Evolutionary conservation across 2,888 invertebrate genomes (phyloP).

Genomic region (Rapana venosa): DNA sequence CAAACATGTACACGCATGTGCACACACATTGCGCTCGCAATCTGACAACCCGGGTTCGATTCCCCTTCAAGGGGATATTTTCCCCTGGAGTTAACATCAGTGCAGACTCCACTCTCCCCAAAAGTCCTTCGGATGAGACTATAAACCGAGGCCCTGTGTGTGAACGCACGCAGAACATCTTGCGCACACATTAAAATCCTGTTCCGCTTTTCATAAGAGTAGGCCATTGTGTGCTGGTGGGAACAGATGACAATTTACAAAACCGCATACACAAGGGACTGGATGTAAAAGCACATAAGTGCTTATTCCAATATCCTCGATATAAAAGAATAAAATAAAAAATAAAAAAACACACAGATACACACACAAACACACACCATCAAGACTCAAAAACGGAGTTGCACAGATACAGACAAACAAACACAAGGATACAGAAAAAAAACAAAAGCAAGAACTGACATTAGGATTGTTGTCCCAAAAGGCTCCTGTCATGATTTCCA

Average conservation of each 20-base stretch:
- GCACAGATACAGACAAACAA: background rate
- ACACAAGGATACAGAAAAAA: background rate
- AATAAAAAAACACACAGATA: background rate
- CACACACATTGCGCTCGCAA: background rate
- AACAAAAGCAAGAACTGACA: conserved; percentile 45
- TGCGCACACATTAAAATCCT: too few species aligned
- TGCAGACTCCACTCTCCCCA: too few species aligned
- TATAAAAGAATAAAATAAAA: background rate
- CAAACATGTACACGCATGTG: background rate
- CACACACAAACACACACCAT: conserved; percentile 4
- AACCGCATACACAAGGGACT: background rate
- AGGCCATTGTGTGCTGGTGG: too few species aligned
- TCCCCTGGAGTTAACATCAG: too few species aligned
- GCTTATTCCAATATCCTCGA: background rate
- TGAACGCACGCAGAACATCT: too few species aligned
- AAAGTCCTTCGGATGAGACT: too few species aligned
- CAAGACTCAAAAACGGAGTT: background rate
- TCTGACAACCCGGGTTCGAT: background rate
- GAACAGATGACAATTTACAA: background rate
- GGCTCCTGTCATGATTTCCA: conserved; percentile 59
- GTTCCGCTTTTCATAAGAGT: too few species aligned
- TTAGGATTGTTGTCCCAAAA: conserved; percentile 57
- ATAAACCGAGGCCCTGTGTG: too few species aligned
- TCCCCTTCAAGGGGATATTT: too few species aligned
- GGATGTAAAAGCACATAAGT: too few species aligned